Percentiles rank a stretch among this genome's conserved stretches.
phyloP scores from a whole-genome alignment of 2,888 invertebrate species.

The Resseliella maxima region DNA sequence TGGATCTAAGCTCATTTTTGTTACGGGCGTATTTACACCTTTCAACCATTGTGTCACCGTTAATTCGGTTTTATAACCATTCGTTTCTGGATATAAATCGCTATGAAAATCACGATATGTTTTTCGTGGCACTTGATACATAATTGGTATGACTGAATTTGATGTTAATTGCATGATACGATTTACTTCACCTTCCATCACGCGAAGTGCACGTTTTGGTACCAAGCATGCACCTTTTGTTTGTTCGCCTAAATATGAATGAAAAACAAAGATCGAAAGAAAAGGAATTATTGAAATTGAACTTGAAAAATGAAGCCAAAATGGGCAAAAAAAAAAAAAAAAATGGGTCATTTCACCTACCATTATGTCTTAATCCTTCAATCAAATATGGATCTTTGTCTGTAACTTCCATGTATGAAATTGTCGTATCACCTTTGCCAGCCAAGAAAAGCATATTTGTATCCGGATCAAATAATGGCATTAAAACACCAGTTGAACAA shows the following conservation, averaged over 20 bases:
- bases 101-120: slow-evolving; percentile 94
- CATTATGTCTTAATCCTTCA: slow-evolving; percentile 86
- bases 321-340: too few relatives aligned
- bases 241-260: too few relatives aligned
- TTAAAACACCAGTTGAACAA: slow-evolving; percentile 89
- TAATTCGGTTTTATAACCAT: slow-evolving; percentile 82
- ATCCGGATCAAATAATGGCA: slow-evolving; percentile 92
- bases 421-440: slow-evolving; percentile 93
- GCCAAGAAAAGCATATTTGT: slow-evolving; percentile 95
- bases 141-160: slow-evolving; percentile 88
- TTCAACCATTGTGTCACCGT: slow-evolving; percentile 85
- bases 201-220: slow-evolving; percentile 89
- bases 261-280: too few relatives aligned
- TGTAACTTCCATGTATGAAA: slow-evolving; percentile 89
- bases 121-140: slow-evolving; percentile 95
- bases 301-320: slow-evolving; percentile 28
- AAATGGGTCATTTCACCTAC: slow-evolving; percentile 62
- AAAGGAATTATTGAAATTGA: slow-evolving; percentile 53
- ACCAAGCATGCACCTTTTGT: slow-evolving; percentile 94
- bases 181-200: slow-evolving; percentile 98
- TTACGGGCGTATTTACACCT: slow-evolving; percentile 79
- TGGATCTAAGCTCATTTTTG: slow-evolving; percentile 87
- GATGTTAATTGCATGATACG: slow-evolving; percentile 88
- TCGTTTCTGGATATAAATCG: slow-evolving; percentile 93
- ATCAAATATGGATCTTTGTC: slow-evolving; percentile 91